phyloP scores from a whole-genome alignment of 2,113 vertebrate genomes.

The Erythrocercus mccallii region DNA sequence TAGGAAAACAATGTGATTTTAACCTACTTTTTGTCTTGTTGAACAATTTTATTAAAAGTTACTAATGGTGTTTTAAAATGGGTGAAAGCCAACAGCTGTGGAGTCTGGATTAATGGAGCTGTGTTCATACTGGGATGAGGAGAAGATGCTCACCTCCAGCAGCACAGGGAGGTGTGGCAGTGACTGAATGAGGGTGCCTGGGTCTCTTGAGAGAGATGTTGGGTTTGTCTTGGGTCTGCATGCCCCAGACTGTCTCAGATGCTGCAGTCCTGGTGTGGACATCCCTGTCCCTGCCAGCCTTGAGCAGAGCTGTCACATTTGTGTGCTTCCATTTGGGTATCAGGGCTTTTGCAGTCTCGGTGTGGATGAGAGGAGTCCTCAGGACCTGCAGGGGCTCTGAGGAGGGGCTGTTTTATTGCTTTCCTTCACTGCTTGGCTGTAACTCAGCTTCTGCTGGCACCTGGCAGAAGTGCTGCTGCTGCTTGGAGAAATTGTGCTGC shows the following conservation, averaged over 20 bases:
- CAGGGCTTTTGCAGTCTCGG: neutral
- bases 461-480: neutral
- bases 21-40: neutral
- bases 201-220: fast-evolving
- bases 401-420: neutral
- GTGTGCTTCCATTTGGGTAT: fast-evolving
- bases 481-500: neutral
- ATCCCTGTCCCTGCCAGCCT: neutral
- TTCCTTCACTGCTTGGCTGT: neutral
- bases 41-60: conserved; percentile 16
- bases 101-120: neutral
- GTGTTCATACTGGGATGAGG: fast-evolving
- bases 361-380: fast-evolving
- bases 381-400: neutral
- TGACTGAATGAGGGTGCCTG: neutral
- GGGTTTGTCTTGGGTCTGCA: fast-evolving
- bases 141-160: neutral
- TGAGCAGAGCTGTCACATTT: neutral
- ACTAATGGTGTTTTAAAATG: neutral
- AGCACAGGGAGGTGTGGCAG: neutral
- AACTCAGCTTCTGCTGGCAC: neutral
- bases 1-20: neutral
- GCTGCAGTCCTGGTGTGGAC: neutral
- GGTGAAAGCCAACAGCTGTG: neutral
- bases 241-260: no score